These are phyloP conservation scores for Heliangelus exortis DNA, from an alignment of 2,797 vertebrate species.

Conservation along the genomic window DNA sequence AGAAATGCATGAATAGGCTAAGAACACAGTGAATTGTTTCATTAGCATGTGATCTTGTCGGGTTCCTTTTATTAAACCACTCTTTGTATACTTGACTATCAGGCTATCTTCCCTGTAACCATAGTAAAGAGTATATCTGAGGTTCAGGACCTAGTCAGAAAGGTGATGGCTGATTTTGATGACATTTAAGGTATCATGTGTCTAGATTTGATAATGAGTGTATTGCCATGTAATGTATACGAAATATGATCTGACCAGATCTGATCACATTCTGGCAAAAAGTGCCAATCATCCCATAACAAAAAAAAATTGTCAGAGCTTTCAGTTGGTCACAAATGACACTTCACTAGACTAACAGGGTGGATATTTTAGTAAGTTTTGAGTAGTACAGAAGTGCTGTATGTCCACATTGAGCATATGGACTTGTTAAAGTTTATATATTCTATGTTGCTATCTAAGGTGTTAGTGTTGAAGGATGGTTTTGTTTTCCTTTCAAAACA, in stretches of 20 bases:
- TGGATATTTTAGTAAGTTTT: neutral
- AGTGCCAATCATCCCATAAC: neutral
- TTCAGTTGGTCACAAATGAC: neutral
- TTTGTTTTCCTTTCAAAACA: neutral
- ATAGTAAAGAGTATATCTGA: neutral
- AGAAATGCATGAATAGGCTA: neutral
- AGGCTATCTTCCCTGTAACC: slow-evolving; percentile 7
- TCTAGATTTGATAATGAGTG: neutral
- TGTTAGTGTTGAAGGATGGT: neutral
- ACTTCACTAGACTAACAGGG: neutral
- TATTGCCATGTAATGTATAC: neutral
- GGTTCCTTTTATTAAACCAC: neutral
- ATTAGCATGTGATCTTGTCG: neutral
- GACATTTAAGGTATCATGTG: neutral
- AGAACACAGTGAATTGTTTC: neutral
- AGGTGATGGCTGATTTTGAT: neutral
- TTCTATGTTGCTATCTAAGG: neutral
- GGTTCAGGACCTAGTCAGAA: neutral
- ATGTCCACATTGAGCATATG: too few relatives aligned
- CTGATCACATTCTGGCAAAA: neutral
- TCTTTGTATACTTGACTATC: neutral
- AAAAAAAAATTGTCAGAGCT: neutral
- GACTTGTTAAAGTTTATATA: neutral
- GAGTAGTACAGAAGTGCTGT: neutral
- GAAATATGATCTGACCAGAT: neutral